Evolutionary conservation across 2,113 vertebrate genomes (phyloP), one percentile per base, ranked within the genome.

Genomic region (Macheiramphus alcinus): DNA sequence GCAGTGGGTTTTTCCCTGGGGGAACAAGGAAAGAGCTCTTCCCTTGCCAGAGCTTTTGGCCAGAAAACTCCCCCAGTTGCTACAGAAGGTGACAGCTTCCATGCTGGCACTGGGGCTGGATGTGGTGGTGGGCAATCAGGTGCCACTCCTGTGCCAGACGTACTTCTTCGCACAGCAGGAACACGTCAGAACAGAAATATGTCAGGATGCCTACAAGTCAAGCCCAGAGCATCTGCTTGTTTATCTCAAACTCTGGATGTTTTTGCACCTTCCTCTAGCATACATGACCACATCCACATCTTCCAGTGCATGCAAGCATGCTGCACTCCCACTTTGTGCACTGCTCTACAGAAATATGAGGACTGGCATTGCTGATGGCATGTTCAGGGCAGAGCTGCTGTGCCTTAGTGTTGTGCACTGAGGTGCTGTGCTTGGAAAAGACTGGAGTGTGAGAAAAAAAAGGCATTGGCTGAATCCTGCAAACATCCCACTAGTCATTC

Each of bases 271-370:
- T 86, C 40, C 32, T 86, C 23, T 14, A 31, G 27, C 11, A 9
- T 16, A 34, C 23, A 52, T 26, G 43, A 53, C 23, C 40, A 55
- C 16, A 36, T 42, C 20, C 52, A 42, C 52, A 31, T 27, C 15
- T 58, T 66, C 58, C 32, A 58, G 17, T 23, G 53, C 31, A 31
- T 0, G 1, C 23, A 48, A 29, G 7, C 36, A 27, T 0, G 3
- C 65, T 83, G 42, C 13, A 16, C 9, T 58, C 47, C 40, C 80
- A 34, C 11, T 19, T 47, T 42, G 9, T 3, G 5, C 3, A 3
- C 25, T 16, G 26, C 40, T 84, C 26, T 53, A 4, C 55, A 59
- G 58, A 59, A 59, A 23, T 17, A 16, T 9, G 47, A 71, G n/a
- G 31, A 38, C 34, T 40, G 47, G 27, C 72, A 38, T 47, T 66